Conservation (phyloP, 2,113 vertebrate species). For the Columba livia region DNA sequence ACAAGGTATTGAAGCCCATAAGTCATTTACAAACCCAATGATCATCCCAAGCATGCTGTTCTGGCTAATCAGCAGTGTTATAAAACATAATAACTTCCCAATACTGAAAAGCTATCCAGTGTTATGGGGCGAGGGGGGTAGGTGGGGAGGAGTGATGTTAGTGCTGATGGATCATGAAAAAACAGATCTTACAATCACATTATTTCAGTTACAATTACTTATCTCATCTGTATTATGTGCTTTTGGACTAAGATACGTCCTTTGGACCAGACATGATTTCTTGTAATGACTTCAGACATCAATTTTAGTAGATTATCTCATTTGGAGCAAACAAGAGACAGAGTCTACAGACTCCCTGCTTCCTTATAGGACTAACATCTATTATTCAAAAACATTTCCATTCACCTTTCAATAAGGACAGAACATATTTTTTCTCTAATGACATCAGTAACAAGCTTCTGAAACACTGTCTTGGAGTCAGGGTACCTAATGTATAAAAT, state of each 20-base stretch:
- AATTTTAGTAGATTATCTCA: constrained; percentile 45
- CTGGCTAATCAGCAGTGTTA: background rate
- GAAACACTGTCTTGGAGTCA: background rate
- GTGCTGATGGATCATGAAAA: background rate
- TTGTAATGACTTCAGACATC: constrained; percentile 30
- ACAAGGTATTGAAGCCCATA: background rate
- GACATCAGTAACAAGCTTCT: background rate
- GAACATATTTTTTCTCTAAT: background rate
- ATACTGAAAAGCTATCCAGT: background rate
- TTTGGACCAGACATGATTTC: constrained; percentile 7
- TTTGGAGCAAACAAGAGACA: constrained; percentile 28
- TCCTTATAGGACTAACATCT: background rate
- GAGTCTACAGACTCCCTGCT: background rate
- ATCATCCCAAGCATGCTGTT: background rate
- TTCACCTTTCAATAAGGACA: background rate
- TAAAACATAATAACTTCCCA: background rate
- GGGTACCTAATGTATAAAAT: background rate
- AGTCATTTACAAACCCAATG: background rate
- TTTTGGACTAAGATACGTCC: background rate
- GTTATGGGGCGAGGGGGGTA: background rate
- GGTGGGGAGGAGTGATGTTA: background rate
- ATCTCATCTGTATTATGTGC: background rate
- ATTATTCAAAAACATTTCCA: constrained; percentile 18
- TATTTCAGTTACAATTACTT: background rate
- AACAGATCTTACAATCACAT: background rate